A percentile compares a stretch with the other conserved stretches of the same genome.
These are phyloP conservation scores for Dicaeum eximium DNA, from an alignment of 2,113 vertebrate genomes.

Conservation along the genomic window DNA sequence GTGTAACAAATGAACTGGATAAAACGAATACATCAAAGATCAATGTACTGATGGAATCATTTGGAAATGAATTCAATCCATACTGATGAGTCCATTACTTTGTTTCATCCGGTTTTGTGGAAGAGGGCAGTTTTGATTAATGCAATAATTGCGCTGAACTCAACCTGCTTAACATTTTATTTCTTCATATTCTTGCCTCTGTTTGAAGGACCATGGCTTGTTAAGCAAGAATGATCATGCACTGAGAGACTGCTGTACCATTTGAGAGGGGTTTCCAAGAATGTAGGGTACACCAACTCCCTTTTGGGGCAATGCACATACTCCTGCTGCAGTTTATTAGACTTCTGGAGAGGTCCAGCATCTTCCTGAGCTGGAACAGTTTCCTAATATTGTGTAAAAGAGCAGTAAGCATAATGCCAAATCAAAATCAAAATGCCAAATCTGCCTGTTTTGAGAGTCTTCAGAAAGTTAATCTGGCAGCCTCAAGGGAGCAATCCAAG, in stretches of 20 bases:
- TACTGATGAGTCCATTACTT: neutral
- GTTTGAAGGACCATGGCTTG: neutral
- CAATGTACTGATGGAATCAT: neutral
- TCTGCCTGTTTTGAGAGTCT: neutral
- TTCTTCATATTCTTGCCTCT: neutral
- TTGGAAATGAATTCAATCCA: neutral
- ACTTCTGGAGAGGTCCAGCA: neutral
- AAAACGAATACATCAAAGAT: neutral
- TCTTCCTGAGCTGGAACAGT: neutral
- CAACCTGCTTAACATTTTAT: neutral
- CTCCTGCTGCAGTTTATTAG: neutral
- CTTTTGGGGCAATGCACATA: neutral
- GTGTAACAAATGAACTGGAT: neutral
- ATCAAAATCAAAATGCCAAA: neutral
- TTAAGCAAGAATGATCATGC: neutral
- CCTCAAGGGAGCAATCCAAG: neutral
- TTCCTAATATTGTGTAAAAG: neutral
- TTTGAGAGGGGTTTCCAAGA: neutral
- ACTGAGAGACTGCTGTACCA: neutral
- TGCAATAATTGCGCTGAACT: fast-evolving
- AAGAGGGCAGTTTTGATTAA: neutral
- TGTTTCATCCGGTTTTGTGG: neutral
- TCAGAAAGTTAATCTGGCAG: neutral
- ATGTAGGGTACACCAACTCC: neutral
- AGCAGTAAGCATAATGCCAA: neutral